Conservation (phyloP, 2,113 vertebrate species). For the Cryptoleucopteryx plumbea region DNA sequence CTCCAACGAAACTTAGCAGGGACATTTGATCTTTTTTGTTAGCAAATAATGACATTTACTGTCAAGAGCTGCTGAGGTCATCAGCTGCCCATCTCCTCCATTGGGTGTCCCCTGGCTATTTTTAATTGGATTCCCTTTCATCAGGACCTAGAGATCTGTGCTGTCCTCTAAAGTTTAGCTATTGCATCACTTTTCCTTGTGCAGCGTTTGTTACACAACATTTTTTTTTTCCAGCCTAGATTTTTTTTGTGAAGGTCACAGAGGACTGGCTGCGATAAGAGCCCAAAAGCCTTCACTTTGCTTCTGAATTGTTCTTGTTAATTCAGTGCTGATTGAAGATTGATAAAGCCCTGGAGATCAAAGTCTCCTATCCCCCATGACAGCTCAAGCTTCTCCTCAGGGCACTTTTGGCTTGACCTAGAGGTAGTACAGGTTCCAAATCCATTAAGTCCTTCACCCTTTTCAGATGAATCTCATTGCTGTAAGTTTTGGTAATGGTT, state of each 20-base stretch:
- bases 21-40: not conserved
- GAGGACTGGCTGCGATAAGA: not conserved
- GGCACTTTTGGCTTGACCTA: not conserved
- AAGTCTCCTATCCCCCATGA: not conserved
- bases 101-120: not conserved
- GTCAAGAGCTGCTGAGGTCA: not conserved
- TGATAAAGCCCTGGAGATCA: constrained; percentile 21
- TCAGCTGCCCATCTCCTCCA: not conserved
- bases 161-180: constrained; percentile 15
- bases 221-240: not conserved
- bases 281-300: not conserved
- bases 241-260: constrained; percentile 37
- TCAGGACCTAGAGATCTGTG: not conserved
- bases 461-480: not conserved
- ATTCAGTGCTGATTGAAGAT: constrained; percentile 46
- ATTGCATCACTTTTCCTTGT: not conserved
- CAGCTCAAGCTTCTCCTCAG: not conserved
- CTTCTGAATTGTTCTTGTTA: constrained; percentile 45
- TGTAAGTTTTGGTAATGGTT: constrained; percentile 4
- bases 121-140: constrained; percentile 16
- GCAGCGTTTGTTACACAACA: not conserved
- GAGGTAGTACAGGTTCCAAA: constrained; percentile 15
- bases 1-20: not conserved
- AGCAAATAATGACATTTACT: not conserved
- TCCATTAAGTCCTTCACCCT: constrained; percentile 6